Evolutionary conservation across 1,140 invertebrate species (phyloP).

Genomic region (Diabrotica undecimpunctata): DNA sequence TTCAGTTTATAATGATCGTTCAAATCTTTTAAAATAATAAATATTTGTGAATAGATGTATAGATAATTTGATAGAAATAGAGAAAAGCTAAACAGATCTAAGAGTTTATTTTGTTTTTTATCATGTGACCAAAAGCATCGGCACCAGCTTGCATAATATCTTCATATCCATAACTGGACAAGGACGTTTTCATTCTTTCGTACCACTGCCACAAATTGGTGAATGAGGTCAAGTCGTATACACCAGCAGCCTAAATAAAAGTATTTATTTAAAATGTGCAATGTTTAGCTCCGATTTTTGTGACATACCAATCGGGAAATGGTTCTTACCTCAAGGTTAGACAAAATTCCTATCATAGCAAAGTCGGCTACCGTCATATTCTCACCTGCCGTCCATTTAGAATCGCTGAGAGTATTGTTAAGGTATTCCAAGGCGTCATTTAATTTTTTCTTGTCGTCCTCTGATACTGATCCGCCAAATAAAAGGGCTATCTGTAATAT

Average conservation of each 20-base stretch:
- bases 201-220: constrained; percentile 34
- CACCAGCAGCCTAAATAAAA: constrained; percentile 22
- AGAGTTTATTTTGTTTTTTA: constrained; percentile 39
- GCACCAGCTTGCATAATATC: constrained; percentile 46
- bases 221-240: constrained; percentile 27
- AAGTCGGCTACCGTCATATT: constrained; percentile 55
- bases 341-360: constrained; percentile 37
- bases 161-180: constrained; percentile 34
- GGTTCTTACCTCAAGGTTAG: constrained; percentile 29
- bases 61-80: no score
- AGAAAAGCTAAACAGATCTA: background rate
- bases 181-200: constrained; percentile 28
- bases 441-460: constrained; percentile 34
- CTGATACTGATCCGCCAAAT: constrained; percentile 28
- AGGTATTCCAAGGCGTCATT: constrained; percentile 46
- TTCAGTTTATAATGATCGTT: no score
- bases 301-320: no score
- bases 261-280: background rate
- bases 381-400: constrained; percentile 46
- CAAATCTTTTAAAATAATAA: no score
- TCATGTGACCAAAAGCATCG: constrained; percentile 42
- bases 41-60: no score
- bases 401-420: constrained; percentile 43
- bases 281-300: background rate
- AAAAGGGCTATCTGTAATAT: constrained; percentile 41